Evolutionary conservation across 2,888 invertebrate genomes (phyloP), one percentile per base, ranked within the genome.

Genomic region (Nemapogon koenigi): DNA sequence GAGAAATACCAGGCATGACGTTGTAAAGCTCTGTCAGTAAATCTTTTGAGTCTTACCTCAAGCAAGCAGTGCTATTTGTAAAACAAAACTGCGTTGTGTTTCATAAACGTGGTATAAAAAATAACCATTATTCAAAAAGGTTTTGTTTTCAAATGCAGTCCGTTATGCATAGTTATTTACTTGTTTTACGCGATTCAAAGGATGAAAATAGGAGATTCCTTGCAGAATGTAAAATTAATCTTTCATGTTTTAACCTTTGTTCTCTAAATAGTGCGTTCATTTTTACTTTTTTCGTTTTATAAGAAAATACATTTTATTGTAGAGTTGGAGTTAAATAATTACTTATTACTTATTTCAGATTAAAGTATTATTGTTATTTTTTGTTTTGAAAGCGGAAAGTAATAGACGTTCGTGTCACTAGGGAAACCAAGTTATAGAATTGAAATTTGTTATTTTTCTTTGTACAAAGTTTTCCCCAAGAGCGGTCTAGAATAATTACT

Each of bases 1-100:
- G 33, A 19, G 33, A 33, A 33, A 33, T 33, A 33, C 33, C 19
- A 33, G 19, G 19, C 13, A 19, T n/a, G n/a, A n/a, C n/a, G n/a
- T n/a, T n/a, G n/a, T n/a, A 16, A 13, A 19, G 19, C 4, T 18
- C 33, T 16, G 33, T 13, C 18, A 33, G 33, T 33, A 33, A 33
- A 33, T 33, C 33, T 33, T 33, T 19, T 13, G 11, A 19, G 33
- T 33, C 19, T 8, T 33, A 19, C 19, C 13, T 19, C 7, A 10
- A 33, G 19, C 16, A 19, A 18, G 4, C 18, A 18, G 19, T 19
- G 13, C 13, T 33, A 33, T 33, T 33, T 19, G 33, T 18, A 4
- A 33, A 33, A 33, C 33, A 33, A 19, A 33, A 33, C 33, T 33
- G 4, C 7, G 19, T 19, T 19, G 3, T 3, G 19, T 19, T 33